Percentiles rank a stretch among this genome's conserved stretches.
phyloP scores from a whole-genome alignment of 2,113 vertebrate species.

The Sarotherodon lohbergeri region DNA sequence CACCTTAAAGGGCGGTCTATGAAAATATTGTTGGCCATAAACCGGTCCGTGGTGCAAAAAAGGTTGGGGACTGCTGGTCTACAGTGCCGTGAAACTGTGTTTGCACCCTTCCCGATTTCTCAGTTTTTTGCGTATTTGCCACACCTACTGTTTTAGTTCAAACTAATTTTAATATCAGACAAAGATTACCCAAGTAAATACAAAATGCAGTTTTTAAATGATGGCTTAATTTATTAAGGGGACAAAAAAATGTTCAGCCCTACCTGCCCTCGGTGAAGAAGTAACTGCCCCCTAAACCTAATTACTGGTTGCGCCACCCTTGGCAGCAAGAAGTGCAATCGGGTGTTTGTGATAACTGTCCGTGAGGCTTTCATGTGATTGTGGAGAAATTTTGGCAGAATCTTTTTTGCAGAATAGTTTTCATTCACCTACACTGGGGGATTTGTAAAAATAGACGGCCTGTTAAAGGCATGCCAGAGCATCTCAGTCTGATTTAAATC shows the following conservation, averaged over 20 bases:
- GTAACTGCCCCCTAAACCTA: neutral
- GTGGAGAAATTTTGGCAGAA: neutral
- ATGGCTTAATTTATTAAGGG: accelerated
- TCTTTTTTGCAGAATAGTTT: neutral
- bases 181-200: accelerated
- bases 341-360: neutral
- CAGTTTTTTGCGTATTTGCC: accelerated
- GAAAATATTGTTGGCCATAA: neutral
- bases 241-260: neutral
- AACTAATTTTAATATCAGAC: accelerated
- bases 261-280: neutral
- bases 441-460: neutral
- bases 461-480: neutral
- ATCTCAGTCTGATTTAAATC: neutral
- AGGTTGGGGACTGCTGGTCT: accelerated
- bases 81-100: accelerated
- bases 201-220: neutral
- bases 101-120: neutral
- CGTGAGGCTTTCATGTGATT: neutral
- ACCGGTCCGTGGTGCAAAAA: accelerated
- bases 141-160: neutral
- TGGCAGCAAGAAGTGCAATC: neutral
- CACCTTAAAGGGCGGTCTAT: neutral
- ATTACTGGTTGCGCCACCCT: neutral
- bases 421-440: neutral